Evolutionary conservation across 1,140 invertebrate species (phyloP), one percentile per base, ranked within the genome.

Genomic region (Drosophila burlai): DNA sequence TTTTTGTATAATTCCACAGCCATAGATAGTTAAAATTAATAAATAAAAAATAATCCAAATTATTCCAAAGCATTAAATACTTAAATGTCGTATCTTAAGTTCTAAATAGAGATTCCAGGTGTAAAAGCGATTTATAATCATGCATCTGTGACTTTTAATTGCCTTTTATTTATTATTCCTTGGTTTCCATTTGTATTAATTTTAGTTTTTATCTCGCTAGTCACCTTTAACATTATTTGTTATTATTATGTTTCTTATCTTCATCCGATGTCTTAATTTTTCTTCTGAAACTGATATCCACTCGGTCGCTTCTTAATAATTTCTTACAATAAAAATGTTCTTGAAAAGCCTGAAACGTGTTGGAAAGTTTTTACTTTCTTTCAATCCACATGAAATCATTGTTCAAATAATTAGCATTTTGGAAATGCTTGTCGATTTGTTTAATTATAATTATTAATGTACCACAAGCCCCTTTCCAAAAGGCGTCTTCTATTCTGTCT

Each of bases 381-480:
- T 16, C 54, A 24, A 24, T 38, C 34, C 34, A 38, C 34, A 38
- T 16, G 13, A 38, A 38, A 55, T 40, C 36, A 57, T 38, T 57
- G 54, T 40, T n/a, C 5, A 38, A 40, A 57, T 57, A 57, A 57
- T 57, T 57, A 38, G 54, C 21, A 38, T 57, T 40, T 57, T 40
- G 4, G 36, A 57, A 57, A 57, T 57, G 54, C n/a, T 26, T 57
- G 9, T 40, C 54, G 54, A 57, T 57, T 57, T 40, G 34, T 40
- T 57, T 57, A 57, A 57, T 57, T 57, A 26, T 38, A 40, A 57
- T 57, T 57, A 57, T 57, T 40, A 57, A 57, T 57, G 54, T 38
- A 40, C 54, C 21, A 24, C 34, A 40, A 26, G 31, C 54, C 54
- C 36, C 36, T 40, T 40, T 16, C 36, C 15, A 40, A 57, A 55